Base-by-base conservation (phyloP, 2,888 invertebrate genomes). In the Meteorus colon region DNA sequence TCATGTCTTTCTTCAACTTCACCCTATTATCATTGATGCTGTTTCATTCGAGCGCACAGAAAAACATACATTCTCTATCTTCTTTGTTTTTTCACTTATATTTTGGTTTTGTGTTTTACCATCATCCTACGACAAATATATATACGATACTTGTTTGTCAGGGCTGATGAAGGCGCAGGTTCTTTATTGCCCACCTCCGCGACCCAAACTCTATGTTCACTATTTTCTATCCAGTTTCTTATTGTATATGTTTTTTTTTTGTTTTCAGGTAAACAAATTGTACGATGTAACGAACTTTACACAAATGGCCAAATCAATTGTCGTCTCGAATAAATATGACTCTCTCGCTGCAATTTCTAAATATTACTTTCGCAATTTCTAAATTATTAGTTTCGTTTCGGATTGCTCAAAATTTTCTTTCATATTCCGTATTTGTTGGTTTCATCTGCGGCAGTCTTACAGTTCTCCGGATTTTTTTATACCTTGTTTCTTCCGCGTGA, bases 401-500 rank as follows among this genome's bases (percentile, higher is more conserved):
- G n/a, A 31, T 70, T 8, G 51, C n/a, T 59, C n/a, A 51, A 41
- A 55, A 70, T 51, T 59, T 59, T n/a, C 10, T 24, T 37, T 27
- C 59, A 48, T 74, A 31, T 27, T 31, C 31, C 63, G 27, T 19
- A 41, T 6, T 48, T 60, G 45, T 74, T 48, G 45, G 19, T 34
- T 75, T 70, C 65, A 45, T 75, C 70, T 60, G 55, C 63, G 70
- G 75, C 75, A 75, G 75, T 75, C 75, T 75, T 75, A 75, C 34
- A 41, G 70, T 75, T 75, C 75, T 75, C 75, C 45, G 45, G 63
- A 55, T 65, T 75, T 66, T 55, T 72, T 45, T 45, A 41, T 75
- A 60, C 74, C 74, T 29, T 74, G 69, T 70, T 59, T 70, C 34
- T 34, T 70, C 69, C 69, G 59, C 69, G 24, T 37, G n/a, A 24